Evolutionary conservation across 1,140 invertebrate species (phyloP), one percentile per base, ranked within the genome.

Genomic region (Leptonema lineaticorne): DNA sequence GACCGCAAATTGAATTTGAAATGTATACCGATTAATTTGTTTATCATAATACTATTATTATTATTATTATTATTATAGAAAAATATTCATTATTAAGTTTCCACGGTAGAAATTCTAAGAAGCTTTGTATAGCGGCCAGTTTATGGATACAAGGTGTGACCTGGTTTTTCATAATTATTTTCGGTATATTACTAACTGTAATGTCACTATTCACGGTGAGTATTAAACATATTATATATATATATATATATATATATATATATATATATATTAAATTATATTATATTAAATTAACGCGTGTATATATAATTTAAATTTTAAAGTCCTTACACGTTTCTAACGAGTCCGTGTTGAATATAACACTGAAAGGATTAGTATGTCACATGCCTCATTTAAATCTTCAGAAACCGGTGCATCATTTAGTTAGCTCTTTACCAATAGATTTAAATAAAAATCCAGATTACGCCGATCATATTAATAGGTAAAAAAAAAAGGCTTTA

Each of bases 141-240:
- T 75, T 84, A 46, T 82, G 83, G 75, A 79, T 84, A 28, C 84
- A 86, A 74, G 71, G 77, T 24, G 74, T 82, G 28, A 74, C 80
- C 1, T 77, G 82, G 53, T 26, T 80, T 5, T 70, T 80, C 0
- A 74, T 83, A n/a, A 22, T 84, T 11, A 69, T 62, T 20, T 41
- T 53, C 11, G 59, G 65, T 26, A n/a, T 28, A 0, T 26, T 68
- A 1, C 28, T 67, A 16, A n/a, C 59, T 9, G 62, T 30, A 11
- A 45, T 28, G 45, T 57, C 65, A 8, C 30, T 27, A 22, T 45
- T 46, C 8, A 63, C 18, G 5, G 69, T 70, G 28, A 30, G 41
- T 50, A 29, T 53, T n/a, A n/a, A n/a, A n/a, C n/a, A n/a, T n/a
- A n/a, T n/a, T n/a, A n/a, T n/a, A n/a, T n/a, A n/a, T n/a, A n/a